Conservation (phyloP, 2,113 vertebrate genomes). For the Aleadryas rufinucha region DNA sequence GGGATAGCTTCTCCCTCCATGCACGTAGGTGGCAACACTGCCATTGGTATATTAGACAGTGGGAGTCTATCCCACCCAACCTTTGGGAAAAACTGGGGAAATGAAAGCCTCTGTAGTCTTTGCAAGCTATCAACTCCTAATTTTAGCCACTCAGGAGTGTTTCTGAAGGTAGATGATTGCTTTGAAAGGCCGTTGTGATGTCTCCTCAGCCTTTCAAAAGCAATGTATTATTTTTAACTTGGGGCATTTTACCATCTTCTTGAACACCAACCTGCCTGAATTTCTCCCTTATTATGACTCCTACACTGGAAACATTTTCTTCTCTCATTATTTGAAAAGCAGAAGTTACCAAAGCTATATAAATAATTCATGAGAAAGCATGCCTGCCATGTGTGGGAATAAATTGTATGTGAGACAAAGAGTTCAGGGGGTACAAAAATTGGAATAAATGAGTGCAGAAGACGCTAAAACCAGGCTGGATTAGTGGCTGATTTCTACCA, state of each 20-base stretch:
- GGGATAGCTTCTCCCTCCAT: neutral
- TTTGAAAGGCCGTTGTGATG: neutral
- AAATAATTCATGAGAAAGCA: constrained; percentile 52
- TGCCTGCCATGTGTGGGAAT: constrained; percentile 40
- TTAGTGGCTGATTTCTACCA: constrained; percentile 30
- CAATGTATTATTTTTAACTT: constrained; percentile 18
- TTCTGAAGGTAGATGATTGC: neutral
- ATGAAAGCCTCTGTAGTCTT: neutral
- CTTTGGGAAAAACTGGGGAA: neutral
- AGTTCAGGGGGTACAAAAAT: constrained; percentile 20
- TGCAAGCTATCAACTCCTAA: neutral
- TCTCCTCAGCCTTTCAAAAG: neutral
- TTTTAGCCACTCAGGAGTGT: neutral
- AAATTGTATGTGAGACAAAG: constrained; percentile 6
- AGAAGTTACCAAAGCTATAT: constrained; percentile 28
- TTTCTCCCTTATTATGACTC: constrained; percentile 33
- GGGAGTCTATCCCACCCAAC: neutral
- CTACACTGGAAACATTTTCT: constrained; percentile 41
- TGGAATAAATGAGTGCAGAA: constrained; percentile 29
- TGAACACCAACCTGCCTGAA: neutral
- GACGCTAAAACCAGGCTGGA: neutral
- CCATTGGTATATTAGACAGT: neutral
- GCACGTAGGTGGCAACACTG: neutral
- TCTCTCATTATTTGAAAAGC: constrained; percentile 32
- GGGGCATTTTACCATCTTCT: constrained; percentile 14